Percentiles rank a stretch among this genome's conserved stretches.
phyloP scores from a whole-genome alignment of 2,888 invertebrate species.

The Diploptera punctata region DNA sequence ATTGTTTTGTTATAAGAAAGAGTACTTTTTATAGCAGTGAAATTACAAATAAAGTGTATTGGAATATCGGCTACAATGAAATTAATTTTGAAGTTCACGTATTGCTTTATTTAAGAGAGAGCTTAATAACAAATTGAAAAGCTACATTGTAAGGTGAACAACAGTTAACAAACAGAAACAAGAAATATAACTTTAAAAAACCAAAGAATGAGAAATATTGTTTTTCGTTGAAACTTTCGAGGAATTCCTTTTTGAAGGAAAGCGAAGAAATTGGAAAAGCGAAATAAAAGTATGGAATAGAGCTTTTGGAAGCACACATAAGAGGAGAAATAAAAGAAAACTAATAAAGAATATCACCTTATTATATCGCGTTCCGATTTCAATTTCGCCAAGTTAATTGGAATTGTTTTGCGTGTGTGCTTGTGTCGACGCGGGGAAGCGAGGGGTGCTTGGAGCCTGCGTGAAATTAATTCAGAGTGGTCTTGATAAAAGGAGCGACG shows the following conservation, averaged over 20 bases:
- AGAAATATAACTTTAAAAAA: too few relatives aligned
- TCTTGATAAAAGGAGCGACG: conserved; percentile 31
- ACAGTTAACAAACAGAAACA: too few relatives aligned
- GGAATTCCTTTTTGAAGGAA: neutral
- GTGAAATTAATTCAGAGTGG: conserved; percentile 38
- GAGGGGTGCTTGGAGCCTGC: neutral
- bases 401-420: conserved; percentile 37
- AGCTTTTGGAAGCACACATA: neutral
- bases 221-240: neutral
- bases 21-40: too few relatives aligned
- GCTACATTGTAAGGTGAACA: too few relatives aligned
- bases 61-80: too few relatives aligned
- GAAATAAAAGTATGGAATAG: too few relatives aligned
- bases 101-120: too few relatives aligned
- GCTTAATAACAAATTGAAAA: too few relatives aligned
- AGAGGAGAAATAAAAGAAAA: neutral
- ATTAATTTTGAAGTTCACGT: too few relatives aligned
- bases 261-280: neutral
- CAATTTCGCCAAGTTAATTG: conserved; percentile 34
- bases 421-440: neutral
- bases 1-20: too few relatives aligned
- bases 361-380: conserved; percentile 34
- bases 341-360: conserved; percentile 27
- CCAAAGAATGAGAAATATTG: neutral
- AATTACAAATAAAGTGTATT: too few relatives aligned